Evolutionary conservation across 2,888 invertebrate species (phyloP).

Genomic region (Bellardia bayeri): DNA sequence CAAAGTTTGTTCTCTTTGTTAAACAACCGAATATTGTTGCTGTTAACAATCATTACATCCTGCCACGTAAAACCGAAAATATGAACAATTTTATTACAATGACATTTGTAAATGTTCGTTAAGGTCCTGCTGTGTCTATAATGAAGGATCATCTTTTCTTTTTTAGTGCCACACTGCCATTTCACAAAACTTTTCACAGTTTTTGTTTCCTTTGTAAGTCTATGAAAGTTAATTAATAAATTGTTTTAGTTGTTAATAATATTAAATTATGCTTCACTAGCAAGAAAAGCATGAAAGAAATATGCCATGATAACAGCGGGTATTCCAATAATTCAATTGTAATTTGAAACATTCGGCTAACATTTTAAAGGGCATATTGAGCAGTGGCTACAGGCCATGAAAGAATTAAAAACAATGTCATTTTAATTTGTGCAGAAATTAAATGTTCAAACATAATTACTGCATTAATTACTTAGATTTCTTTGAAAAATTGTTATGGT

Average conservation of each 20-base stretch:
- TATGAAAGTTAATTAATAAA: slow-evolving; percentile 61
- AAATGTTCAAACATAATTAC: neutral
- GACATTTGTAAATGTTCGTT: slow-evolving; percentile 35
- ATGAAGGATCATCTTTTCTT: neutral
- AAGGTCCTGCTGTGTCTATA: slow-evolving; percentile 13
- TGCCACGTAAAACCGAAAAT: neutral
- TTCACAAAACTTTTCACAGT: slow-evolving; percentile 27
- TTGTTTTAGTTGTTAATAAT: slow-evolving; percentile 59
- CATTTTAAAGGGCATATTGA: neutral
- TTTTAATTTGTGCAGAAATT: slow-evolving; percentile 2
- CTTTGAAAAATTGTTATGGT: too few species aligned
- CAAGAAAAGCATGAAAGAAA: neutral
- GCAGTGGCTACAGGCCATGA: neutral
- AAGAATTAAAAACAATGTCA: neutral
- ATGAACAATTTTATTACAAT: slow-evolving; percentile 29
- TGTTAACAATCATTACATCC: slow-evolving; percentile 22
- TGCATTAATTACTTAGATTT: too few species aligned
- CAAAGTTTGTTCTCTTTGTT: neutral
- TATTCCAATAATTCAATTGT: neutral
- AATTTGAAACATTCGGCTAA: slow-evolving; percentile 24
- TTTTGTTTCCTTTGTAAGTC: slow-evolving; percentile 13
- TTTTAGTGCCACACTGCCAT: neutral
- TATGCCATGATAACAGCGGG: neutral
- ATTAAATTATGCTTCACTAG: slow-evolving; percentile 43
- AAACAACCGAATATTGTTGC: neutral